phyloP scores from a whole-genome alignment of 2,888 invertebrate genomes.

The Drosophila anomelani region DNA sequence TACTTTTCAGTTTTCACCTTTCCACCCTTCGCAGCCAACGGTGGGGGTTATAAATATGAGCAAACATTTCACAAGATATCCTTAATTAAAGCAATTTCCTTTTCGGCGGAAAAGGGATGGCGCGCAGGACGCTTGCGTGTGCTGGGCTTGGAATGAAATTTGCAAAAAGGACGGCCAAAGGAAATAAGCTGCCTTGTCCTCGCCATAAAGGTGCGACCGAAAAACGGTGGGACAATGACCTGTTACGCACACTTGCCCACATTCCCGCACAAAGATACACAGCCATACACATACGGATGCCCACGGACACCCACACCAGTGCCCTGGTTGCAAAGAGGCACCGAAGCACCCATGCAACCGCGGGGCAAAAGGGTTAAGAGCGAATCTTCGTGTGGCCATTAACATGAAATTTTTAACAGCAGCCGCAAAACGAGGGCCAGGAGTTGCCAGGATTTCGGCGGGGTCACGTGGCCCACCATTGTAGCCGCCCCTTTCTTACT shows the following conservation, averaged over 20 bases:
- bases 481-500: conserved; percentile 31
- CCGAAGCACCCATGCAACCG: conserved; percentile 24
- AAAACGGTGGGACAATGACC: conserved; percentile 71
- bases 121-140: conserved; percentile 42
- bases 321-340: not conserved
- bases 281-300: conserved; percentile 11
- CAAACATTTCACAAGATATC: conserved; percentile 73
- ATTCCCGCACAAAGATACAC: conserved; percentile 14
- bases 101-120: conserved; percentile 27
- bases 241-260: conserved; percentile 50
- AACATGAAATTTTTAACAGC: conserved; percentile 79
- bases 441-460: conserved; percentile 54
- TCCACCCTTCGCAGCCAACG: conserved; percentile 4
- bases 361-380: conserved; percentile 68
- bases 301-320: not conserved
- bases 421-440: conserved; percentile 47
- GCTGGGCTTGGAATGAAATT: conserved; percentile 70
- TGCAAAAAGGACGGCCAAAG: conserved; percentile 65
- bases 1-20: conserved; percentile 32
- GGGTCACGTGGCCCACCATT: conserved; percentile 59
- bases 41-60: conserved; percentile 71
- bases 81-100: conserved; percentile 79
- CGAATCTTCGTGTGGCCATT: conserved; percentile 71
- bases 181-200: conserved; percentile 64
- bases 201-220: conserved; percentile 67